Evolutionary conservation across 2,888 invertebrate species (phyloP).

Genomic region (Habrosyne pyritoides): DNA sequence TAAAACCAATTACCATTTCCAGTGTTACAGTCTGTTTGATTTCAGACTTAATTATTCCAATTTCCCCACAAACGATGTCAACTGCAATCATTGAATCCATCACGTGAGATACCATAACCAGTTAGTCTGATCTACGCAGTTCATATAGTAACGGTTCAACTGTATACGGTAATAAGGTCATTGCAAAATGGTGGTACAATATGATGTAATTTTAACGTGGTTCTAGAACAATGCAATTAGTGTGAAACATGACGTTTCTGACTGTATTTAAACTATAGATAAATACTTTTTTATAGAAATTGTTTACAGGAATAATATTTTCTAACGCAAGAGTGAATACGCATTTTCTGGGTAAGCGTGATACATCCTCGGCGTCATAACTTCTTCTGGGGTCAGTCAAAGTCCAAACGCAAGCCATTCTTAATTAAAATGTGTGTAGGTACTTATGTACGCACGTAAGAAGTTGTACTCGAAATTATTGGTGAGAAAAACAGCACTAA

Average conservation of each 20-base stretch:
- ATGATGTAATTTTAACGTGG: slow-evolving; percentile 38
- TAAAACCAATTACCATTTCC: slow-evolving; percentile 38
- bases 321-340: no score
- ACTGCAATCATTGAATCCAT: slow-evolving; percentile 53
- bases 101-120: slow-evolving; percentile 32
- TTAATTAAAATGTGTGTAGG: no score
- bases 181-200: slow-evolving; percentile 23
- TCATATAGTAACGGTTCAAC: slow-evolving; percentile 9
- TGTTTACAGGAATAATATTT: background rate
- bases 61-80: slow-evolving; percentile 49
- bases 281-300: background rate
- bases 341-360: no score
- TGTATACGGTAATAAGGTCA: slow-evolving; percentile 6
- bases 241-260: slow-evolving; percentile 16
- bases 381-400: no score
- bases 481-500: no score
- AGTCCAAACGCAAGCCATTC: no score
- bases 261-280: background rate
- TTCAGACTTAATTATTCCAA: slow-evolving; percentile 46
- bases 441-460: no score
- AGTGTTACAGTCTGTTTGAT: slow-evolving; percentile 41
- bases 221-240: slow-evolving; percentile 31
- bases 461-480: no score
- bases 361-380: no score
- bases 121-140: slow-evolving; percentile 22